Evolutionary conservation across 1,140 invertebrate species (phyloP).

Genomic region (Apocrypta bakeri): DNA sequence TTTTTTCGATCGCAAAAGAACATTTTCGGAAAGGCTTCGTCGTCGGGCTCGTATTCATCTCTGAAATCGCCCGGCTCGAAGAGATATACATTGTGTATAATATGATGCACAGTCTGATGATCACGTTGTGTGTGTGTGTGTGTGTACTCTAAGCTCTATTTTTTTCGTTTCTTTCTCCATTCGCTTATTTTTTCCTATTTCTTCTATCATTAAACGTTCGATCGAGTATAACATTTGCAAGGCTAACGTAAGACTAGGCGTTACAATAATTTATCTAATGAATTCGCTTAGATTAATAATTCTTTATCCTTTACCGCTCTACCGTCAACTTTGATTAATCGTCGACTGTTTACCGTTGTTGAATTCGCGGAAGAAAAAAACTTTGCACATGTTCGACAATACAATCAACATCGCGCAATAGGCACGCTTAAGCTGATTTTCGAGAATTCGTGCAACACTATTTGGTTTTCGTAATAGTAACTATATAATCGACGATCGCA

Average conservation of each 20-base stretch:
- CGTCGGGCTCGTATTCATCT: conserved; percentile 3
- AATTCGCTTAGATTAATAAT: conserved; percentile 33
- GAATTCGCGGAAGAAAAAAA: conserved; percentile 14
- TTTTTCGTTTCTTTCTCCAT: not conserved
- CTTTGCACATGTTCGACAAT: conserved; percentile 23
- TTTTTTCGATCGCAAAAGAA: not conserved
- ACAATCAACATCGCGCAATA: conserved; percentile 12
- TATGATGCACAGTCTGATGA: conserved; percentile 41
- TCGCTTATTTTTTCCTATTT: conserved; percentile 10
- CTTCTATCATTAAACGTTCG: conserved; percentile 16
- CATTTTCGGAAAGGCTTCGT: not conserved
- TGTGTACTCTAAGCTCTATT: not conserved
- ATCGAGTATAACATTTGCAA: conserved; percentile 43
- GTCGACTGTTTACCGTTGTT: conserved; percentile 3
- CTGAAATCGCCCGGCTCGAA: conserved; percentile 13
- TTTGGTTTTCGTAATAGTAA: conserved; percentile 54
- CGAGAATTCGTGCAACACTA: conserved; percentile 47
- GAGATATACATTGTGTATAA: conserved; percentile 8
- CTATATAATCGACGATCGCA: conserved; percentile 45
- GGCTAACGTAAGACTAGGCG: conserved; percentile 52
- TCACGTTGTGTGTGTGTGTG: conserved; percentile 38
- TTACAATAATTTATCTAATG: conserved; percentile 52
- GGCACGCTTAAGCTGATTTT: conserved; percentile 30
- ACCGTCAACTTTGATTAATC: not conserved
- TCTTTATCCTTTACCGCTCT: conserved; percentile 22